Percentiles rank a stretch among this genome's conserved stretches.
Conservation (phyloP, 2,113 vertebrate species). For the Rhinoderma darwinii region DNA sequence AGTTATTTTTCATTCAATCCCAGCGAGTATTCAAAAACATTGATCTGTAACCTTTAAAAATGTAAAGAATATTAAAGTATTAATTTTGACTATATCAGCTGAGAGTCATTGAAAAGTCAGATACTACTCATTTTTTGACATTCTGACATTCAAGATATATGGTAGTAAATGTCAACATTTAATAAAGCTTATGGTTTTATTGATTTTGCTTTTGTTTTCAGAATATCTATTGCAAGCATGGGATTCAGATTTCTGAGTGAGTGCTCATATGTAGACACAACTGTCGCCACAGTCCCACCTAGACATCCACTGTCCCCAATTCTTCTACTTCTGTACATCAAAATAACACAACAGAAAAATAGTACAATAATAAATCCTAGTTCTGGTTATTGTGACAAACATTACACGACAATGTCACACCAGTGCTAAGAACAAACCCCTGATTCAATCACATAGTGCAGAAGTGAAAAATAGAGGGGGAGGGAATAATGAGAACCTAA, state of each 20-base stretch:
- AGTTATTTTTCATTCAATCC: background rate
- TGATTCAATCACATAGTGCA: too few species aligned
- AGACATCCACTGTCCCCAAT: background rate
- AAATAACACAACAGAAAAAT: too few species aligned
- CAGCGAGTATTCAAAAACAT: background rate
- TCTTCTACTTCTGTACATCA: too few species aligned
- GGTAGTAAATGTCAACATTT: conserved; percentile 72
- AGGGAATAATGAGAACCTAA: too few species aligned
- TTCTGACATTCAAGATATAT: conserved; percentile 66
- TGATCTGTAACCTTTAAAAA: conserved; percentile 55
- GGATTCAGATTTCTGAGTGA: conserved; percentile 59
- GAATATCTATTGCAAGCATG: conserved; percentile 64
- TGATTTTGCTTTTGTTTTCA: conserved; percentile 68
- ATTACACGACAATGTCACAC: too few species aligned
- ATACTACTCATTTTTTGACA: conserved; percentile 62
- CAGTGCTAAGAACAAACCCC: too few species aligned
- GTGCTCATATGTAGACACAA: conserved; percentile 53
- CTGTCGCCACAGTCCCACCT: background rate
- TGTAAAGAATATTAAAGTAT: conserved; percentile 55
- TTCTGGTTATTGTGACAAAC: too few species aligned
- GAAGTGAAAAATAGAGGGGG: too few species aligned
- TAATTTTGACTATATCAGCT: conserved; percentile 45
- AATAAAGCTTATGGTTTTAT: conserved; percentile 69
- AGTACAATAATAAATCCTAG: too few species aligned
- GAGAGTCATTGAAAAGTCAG: conserved; percentile 63